Evolutionary conservation across 2,888 invertebrate species (phyloP).

Genomic region (Scelioninae gen. 2): DNA sequence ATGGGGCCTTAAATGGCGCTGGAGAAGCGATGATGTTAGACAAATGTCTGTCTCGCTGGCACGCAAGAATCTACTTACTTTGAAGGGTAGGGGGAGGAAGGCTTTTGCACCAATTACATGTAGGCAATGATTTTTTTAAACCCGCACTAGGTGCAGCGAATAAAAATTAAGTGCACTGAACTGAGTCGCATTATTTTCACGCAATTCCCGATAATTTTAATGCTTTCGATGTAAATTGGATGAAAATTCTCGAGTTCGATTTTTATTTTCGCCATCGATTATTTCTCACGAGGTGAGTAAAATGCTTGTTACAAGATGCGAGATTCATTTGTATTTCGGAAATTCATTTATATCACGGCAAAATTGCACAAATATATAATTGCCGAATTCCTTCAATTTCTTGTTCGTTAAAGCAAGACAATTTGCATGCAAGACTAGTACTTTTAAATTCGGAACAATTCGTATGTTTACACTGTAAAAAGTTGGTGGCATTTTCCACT

Average conservation of each 20-base stretch:
- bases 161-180: constrained; percentile 30
- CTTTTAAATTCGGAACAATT: no score
- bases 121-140: constrained; percentile 16
- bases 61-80: constrained; percentile 43
- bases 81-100: constrained; percentile 25
- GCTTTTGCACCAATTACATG: constrained; percentile 18
- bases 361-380: not conserved
- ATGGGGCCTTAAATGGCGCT: constrained; percentile 46
- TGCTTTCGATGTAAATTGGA: no score
- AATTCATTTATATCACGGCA: no score
- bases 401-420: not conserved
- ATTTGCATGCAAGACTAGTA: no score
- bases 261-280: no score
- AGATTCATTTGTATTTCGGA: no score
- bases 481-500: no score
- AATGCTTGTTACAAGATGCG: no score
- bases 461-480: no score
- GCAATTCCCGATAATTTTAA: constrained; percentile 17
- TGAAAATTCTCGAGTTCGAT: no score
- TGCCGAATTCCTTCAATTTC: not conserved
- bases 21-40: constrained; percentile 52
- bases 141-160: constrained; percentile 17
- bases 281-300: no score
- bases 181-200: constrained; percentile 23
- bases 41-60: constrained; percentile 42